Evolutionary conservation across 2,113 vertebrate species (phyloP).

Genomic region (Bungarus multicinctus): DNA sequence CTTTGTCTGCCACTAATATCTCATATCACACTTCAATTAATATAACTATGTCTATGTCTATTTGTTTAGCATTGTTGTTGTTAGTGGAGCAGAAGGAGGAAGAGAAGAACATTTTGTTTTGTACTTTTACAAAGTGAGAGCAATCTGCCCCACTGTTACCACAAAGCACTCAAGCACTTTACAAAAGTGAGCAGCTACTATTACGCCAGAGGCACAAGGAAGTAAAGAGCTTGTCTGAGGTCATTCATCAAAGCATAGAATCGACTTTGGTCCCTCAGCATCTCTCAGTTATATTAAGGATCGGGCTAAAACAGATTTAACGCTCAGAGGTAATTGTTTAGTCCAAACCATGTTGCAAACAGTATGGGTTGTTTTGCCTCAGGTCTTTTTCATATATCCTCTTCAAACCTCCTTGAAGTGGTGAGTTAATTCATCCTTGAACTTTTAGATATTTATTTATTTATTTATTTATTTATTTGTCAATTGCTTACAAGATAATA

Average conservation of each 20-base stretch:
- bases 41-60: background rate
- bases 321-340: background rate
- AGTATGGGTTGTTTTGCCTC: background rate
- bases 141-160: background rate
- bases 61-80: background rate
- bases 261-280: background rate
- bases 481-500: too few species aligned
- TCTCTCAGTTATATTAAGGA: background rate
- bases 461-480: too few species aligned
- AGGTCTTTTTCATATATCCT: background rate
- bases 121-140: background rate
- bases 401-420: background rate
- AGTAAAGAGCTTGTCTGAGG: background rate
- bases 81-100: background rate
- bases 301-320: background rate
- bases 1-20: background rate
- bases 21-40: background rate
- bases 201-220: background rate
- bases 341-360: background rate
- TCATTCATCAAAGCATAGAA: background rate
- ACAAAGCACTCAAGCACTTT: background rate
- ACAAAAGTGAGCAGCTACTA: background rate
- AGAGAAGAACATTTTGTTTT: background rate
- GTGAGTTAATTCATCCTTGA: background rate
- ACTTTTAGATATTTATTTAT: too few species aligned